Evolutionary conservation across 2,888 invertebrate species (phyloP).

Genomic region (Allolobophora icterica): DNA sequence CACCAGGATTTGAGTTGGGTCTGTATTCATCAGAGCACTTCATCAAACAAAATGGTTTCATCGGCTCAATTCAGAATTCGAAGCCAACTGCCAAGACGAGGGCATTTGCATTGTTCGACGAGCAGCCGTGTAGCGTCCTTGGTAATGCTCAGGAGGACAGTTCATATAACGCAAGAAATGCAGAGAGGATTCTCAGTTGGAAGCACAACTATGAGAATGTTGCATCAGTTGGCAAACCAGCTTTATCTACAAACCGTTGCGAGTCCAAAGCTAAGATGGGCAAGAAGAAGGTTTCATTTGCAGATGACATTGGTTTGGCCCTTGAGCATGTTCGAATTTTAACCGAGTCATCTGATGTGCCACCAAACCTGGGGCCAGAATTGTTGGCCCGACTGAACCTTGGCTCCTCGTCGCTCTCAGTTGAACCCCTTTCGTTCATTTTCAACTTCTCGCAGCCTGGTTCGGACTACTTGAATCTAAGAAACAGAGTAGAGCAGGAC

Average conservation of each 20-base stretch:
- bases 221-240: background rate
- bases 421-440: conserved; percentile 58
- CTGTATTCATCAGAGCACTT: background rate
- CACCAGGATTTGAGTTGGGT: conserved; percentile 53
- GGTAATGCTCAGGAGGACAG: background rate
- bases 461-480: conserved; percentile 86
- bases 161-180: background rate
- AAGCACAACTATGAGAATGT: conserved; percentile 1
- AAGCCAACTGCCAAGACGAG: background rate
- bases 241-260: background rate
- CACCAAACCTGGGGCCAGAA: conserved; percentile 70
- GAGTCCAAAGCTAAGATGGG: background rate
- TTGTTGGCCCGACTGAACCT: conserved; percentile 73
- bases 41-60: background rate
- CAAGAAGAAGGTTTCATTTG: conserved; percentile 86
- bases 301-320: conserved; percentile 84
- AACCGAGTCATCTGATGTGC: conserved; percentile 85
- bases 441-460: conserved; percentile 87
- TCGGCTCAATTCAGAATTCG: background rate
- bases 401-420: conserved; percentile 74
- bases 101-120: background rate
- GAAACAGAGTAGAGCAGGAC: conserved; percentile 78
- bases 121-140: background rate
- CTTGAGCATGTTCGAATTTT: conserved; percentile 80
- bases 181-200: conserved; percentile 1